Conservation (phyloP, 1,140 invertebrate genomes). For the Sitobion miscanthi region DNA sequence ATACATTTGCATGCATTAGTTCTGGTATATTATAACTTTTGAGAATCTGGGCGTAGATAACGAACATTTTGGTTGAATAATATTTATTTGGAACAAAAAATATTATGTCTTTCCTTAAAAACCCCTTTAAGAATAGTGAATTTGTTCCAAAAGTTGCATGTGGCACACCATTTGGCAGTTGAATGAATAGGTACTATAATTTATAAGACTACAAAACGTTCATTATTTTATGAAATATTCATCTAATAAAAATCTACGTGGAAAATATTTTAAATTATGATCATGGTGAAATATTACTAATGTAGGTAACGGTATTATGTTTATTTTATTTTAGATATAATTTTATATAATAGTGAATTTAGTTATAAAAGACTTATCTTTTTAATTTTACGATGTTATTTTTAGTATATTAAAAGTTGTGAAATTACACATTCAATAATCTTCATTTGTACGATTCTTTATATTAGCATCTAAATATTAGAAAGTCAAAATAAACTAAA, state of each 20-base stretch:
- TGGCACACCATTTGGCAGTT: too few relatives aligned
- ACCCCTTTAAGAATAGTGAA: background rate
- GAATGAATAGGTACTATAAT: background rate
- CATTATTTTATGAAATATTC: background rate
- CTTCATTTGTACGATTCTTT: background rate
- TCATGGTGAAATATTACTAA: background rate
- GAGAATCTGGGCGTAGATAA: background rate
- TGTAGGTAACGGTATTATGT: background rate
- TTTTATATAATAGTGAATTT: background rate
- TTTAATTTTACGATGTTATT: background rate
- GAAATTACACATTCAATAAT: background rate
- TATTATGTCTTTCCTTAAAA: background rate
- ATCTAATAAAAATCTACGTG: background rate
- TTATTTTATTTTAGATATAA: background rate
- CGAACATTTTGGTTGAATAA: background rate
- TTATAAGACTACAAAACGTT: background rate
- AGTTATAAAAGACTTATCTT: background rate
- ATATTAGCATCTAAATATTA: background rate
- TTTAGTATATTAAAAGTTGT: background rate
- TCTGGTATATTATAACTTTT: background rate
- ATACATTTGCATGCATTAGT: background rate
- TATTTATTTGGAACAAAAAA: background rate
- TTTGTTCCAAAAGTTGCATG: background rate
- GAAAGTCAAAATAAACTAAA: background rate
- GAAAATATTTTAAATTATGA: background rate